Evolutionary conservation across 2,113 vertebrate genomes (phyloP).

Genomic region (Phocoena sinus): DNA sequence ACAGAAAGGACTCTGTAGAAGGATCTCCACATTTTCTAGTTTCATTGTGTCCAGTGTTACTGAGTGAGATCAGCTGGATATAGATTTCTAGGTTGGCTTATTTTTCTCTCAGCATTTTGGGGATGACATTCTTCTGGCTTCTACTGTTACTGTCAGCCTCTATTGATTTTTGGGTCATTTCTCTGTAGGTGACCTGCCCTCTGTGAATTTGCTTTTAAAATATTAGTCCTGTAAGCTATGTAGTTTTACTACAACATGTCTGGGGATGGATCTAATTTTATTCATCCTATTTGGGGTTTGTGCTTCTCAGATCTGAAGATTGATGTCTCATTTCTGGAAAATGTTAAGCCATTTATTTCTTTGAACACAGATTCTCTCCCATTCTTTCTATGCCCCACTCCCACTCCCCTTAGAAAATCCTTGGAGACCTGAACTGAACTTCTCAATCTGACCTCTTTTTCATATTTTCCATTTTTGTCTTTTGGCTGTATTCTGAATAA

Average conservation of each 20-base stretch:
- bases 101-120: not conserved
- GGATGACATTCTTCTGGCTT: not conserved
- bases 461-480: not conserved
- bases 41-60: not conserved
- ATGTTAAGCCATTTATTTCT: not conserved
- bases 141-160: not conserved
- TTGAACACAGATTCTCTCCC: not conserved
- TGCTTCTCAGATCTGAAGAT: not conserved
- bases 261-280: not conserved
- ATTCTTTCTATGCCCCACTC: not conserved
- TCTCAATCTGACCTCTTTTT: not conserved
- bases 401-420: not conserved
- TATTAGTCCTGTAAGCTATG: not conserved
- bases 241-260: not conserved
- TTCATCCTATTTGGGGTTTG: not conserved
- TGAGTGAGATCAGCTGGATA: not conserved
- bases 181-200: not conserved
- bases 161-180: not conserved
- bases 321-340: not conserved
- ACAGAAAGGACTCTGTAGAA: not conserved
- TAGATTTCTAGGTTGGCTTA: not conserved
- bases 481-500: not conserved
- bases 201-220: not conserved
- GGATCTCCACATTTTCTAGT: not conserved
- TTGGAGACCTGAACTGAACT: not conserved